Evolutionary conservation across 2,797 vertebrate genomes (phyloP).

Genomic region (Enteromius radiatus): DNA sequence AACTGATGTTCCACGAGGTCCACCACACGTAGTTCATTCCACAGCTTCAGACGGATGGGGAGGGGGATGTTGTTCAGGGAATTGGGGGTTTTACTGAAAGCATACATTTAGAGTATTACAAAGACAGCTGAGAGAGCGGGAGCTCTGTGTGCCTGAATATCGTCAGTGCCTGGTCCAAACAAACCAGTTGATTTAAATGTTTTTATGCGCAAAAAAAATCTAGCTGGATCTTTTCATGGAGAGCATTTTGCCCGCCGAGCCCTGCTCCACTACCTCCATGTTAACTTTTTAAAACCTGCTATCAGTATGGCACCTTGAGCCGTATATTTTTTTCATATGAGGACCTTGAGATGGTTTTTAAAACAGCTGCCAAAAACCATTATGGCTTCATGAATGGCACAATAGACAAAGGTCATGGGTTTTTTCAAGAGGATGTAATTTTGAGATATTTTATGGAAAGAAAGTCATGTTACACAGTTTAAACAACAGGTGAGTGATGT

Average conservation of each 20-base stretch:
- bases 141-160: conserved; percentile 51
- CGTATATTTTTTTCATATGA: neutral
- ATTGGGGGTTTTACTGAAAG: conserved; percentile 20
- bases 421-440: conserved; percentile 19
- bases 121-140: conserved; percentile 13
- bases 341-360: conserved; percentile 17
- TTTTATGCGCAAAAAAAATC: conserved; percentile 34
- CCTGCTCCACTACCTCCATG: conserved; percentile 47
- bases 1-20: conserved; percentile 93
- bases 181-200: conserved; percentile 56
- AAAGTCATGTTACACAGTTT: neutral
- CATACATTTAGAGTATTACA: conserved; percentile 30
- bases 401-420: conserved; percentile 14
- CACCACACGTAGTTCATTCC: conserved; percentile 84
- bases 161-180: conserved; percentile 70
- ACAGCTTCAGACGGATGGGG: conserved; percentile 20
- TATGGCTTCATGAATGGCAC: conserved; percentile 22
- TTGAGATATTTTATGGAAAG: conserved; percentile 31
- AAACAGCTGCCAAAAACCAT: conserved; percentile 17
- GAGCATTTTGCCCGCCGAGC: neutral
- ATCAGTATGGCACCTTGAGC: conserved; percentile 11
- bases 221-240: conserved; percentile 50
- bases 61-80: conserved; percentile 42
- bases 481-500: conserved; percentile 25
- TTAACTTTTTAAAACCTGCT: conserved; percentile 16